These are phyloP conservation scores for Tribolium freemani DNA, from an alignment of 2,888 invertebrate species.

Conservation along the genomic window DNA sequence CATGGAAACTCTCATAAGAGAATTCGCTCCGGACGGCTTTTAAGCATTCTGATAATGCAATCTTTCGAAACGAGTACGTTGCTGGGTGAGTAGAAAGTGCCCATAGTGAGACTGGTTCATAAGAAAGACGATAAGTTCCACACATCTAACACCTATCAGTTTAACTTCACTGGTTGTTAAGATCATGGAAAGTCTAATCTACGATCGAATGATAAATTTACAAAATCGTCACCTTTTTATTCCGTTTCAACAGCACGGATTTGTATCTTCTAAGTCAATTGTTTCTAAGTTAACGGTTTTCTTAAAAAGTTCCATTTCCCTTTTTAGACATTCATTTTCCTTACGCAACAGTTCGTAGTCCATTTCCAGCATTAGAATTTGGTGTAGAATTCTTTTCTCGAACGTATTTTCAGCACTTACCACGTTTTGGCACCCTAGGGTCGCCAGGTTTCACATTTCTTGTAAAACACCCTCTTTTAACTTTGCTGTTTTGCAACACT, in stretches of 20 bases:
- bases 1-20: no score
- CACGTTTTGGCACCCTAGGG: neutral
- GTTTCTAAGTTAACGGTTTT: no score
- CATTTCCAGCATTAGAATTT: neutral
- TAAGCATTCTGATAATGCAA: no score
- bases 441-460: neutral
- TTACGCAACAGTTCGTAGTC: neutral
- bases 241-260: neutral
- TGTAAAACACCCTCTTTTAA: neutral
- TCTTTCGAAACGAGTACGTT: no score
- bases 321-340: neutral
- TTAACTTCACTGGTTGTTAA: neutral
- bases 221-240: neutral
- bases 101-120: no score
- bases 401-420: neutral
- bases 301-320: neutral
- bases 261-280: neutral
- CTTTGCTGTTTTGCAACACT: neutral
- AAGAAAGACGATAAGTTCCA: no score
- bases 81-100: no score
- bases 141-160: no score
- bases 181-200: neutral
- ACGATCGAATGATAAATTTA: neutral
- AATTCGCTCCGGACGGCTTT: no score
- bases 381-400: neutral